Evolutionary conservation across 2,888 invertebrate species (phyloP).

Genomic region (Barypeithes pellucidus): DNA sequence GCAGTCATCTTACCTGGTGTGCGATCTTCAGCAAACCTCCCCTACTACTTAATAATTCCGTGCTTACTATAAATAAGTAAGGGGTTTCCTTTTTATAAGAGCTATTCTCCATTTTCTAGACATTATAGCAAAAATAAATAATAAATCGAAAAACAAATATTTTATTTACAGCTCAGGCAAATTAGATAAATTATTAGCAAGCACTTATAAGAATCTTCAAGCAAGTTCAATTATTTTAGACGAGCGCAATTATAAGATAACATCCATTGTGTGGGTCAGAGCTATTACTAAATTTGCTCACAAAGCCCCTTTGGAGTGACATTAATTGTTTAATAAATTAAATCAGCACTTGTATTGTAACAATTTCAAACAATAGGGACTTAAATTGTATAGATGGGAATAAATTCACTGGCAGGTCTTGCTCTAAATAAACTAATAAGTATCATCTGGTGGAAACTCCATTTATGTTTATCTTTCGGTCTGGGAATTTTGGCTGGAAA

Average conservation of each 20-base stretch:
- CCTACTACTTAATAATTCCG: too few species aligned
- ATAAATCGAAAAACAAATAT: too few species aligned
- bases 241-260: background rate
- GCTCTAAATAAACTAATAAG: background rate
- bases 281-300: slow-evolving; percentile 4
- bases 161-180: too few species aligned
- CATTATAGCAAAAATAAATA: too few species aligned
- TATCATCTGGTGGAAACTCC: too few species aligned
- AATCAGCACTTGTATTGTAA: background rate
- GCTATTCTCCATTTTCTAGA: too few species aligned
- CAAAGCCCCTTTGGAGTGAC: slow-evolving; percentile 1
- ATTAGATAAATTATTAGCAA: background rate
- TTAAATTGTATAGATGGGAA: background rate
- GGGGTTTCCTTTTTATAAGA: too few species aligned
- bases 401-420: background rate
- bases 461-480: too few species aligned
- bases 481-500: too few species aligned
- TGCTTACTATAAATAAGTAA: too few species aligned
- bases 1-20: too few species aligned
- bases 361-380: background rate
- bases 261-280: background rate
- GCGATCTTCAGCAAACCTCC: too few species aligned
- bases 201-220: background rate
- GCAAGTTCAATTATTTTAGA: background rate
- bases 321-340: slow-evolving; percentile 17